Percentiles rank a stretch among this genome's conserved stretches.
Conservation (phyloP, 2,797 vertebrate genomes). For the Taenioides sp. region DNA sequence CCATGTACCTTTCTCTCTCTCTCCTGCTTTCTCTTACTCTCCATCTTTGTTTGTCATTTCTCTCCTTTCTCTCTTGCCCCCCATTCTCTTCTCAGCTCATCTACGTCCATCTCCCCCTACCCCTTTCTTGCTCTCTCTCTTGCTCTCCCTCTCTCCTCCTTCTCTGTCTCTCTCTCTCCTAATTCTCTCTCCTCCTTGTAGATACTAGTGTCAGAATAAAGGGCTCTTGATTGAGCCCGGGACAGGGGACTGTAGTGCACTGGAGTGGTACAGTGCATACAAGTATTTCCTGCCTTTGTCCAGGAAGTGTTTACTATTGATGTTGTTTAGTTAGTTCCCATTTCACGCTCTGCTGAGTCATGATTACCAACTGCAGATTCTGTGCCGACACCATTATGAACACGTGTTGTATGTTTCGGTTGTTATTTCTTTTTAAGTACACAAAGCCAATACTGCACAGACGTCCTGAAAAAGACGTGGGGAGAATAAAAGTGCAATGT, state of each 20-base stretch:
- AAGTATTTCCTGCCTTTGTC: slow-evolving; percentile 33
- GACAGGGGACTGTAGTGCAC: slow-evolving; percentile 25
- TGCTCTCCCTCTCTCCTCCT: slow-evolving; percentile 4
- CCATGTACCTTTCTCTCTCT: not conserved
- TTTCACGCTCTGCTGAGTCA: slow-evolving; percentile 55
- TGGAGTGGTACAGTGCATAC: slow-evolving; percentile 40
- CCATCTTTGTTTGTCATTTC: not conserved
- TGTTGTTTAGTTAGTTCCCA: slow-evolving; percentile 59
- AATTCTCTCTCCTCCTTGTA: slow-evolving; percentile 36
- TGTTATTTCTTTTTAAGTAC: slow-evolving; percentile 30
- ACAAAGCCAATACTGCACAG: slow-evolving; percentile 23
- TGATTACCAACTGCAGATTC: slow-evolving; percentile 61
- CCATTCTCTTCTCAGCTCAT: not conserved
- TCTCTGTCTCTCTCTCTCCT: not conserved
- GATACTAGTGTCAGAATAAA: slow-evolving; percentile 70
- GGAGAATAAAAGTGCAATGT: not conserved
- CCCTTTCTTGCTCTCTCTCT: slow-evolving; percentile 25
- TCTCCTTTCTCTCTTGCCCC: not conserved
- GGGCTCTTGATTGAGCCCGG: slow-evolving; percentile 67
- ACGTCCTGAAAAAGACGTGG: slow-evolving; percentile 5
- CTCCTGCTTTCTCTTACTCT: not conserved
- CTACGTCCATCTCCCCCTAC: slow-evolving; percentile 15
- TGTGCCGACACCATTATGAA: slow-evolving; percentile 54
- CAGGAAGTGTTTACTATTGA: slow-evolving; percentile 62
- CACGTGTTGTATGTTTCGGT: slow-evolving; percentile 36